These are phyloP conservation scores for Hoplodrina ambigua DNA, from an alignment of 2,888 invertebrate species.

Conservation along the genomic window DNA sequence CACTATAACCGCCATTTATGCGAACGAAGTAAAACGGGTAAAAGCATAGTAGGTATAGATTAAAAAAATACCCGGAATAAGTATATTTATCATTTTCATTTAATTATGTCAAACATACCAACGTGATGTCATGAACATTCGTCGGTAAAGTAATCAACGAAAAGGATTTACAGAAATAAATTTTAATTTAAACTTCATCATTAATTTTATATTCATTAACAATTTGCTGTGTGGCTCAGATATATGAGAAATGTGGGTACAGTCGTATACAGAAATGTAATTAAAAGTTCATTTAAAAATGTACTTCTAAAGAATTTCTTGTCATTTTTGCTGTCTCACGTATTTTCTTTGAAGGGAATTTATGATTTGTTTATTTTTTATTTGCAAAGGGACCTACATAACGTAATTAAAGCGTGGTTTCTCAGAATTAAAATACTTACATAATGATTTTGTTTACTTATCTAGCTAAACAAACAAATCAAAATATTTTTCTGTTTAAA, in stretches of 20 bases:
- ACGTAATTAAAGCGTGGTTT: too few relatives aligned
- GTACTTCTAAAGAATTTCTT: neutral
- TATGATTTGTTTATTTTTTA: neutral
- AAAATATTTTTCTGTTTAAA: too few relatives aligned
- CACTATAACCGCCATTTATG: too few relatives aligned
- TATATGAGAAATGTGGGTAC: neutral
- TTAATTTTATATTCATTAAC: neutral
- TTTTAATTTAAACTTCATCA: neutral
- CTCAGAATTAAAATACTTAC: too few relatives aligned
- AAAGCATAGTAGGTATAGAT: too few relatives aligned
- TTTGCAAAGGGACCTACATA: too few relatives aligned
- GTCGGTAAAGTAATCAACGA: neutral
- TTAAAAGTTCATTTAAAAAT: neutral
- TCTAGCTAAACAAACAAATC: too few relatives aligned
- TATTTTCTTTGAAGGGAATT: conserved; percentile 1
- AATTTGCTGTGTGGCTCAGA: neutral
- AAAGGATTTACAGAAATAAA: neutral
- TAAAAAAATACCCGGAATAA: too few relatives aligned
- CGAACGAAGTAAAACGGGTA: too few relatives aligned
- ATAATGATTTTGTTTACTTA: too few relatives aligned
- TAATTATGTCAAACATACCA: neutral
- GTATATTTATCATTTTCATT: conserved; percentile 4
- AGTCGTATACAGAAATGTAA: neutral
- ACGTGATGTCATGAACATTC: neutral
- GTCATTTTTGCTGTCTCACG: neutral